Evolutionary conservation across 2,797 vertebrate genomes (phyloP), one percentile per base, ranked within the genome.

Genomic region (Fistularia tabacaria): DNA sequence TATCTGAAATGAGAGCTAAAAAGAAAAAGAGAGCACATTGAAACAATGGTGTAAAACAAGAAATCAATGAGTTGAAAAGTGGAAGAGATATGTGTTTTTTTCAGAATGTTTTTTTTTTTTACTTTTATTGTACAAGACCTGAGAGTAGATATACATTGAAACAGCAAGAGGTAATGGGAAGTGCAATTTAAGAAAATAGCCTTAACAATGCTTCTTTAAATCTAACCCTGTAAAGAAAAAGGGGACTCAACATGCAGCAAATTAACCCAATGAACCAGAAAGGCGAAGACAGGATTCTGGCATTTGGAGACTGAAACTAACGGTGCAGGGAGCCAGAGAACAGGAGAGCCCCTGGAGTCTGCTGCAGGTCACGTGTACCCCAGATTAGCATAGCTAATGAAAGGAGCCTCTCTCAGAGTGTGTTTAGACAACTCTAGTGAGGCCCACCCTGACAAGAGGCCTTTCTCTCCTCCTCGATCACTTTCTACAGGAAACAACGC

Each of bases 371-470:
- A 88, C 71, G 62, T 85, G 85, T 45, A 49, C 55, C 51, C 58
- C 64, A 77, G 83, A 89, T 90, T 87, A 83, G 85, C 86, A 87
- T 87, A 85, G 76, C 78, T 80, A 84, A 85, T 85, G 79, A 88
- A 85, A 85, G 82, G 77, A 80, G 72, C 75, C 85, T 86, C 85
- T 88, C 79, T 83, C 76, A 77, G 69, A 71, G 74, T 80, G 78
- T 75, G 81, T 86, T 89, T 85, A 83, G 73, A 83, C 51, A 71
- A 66, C 76, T 75, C 62, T 79, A 44, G 54, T 72, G 68, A 77
- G 70, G 67, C 56, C 68, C 38, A 39, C 71, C 66, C 69, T 79
- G 52, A 84, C 88, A 86, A 81, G 84, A 69, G 57, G 54, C 70
- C 73, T 80, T 85, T 88, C 79, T 84, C 81, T 83, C 49, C 66